Evolutionary conservation across 35 echinoderm and acorn worm species (phyloP).

Genomic region (Apostichopus parvimensis): DNA sequence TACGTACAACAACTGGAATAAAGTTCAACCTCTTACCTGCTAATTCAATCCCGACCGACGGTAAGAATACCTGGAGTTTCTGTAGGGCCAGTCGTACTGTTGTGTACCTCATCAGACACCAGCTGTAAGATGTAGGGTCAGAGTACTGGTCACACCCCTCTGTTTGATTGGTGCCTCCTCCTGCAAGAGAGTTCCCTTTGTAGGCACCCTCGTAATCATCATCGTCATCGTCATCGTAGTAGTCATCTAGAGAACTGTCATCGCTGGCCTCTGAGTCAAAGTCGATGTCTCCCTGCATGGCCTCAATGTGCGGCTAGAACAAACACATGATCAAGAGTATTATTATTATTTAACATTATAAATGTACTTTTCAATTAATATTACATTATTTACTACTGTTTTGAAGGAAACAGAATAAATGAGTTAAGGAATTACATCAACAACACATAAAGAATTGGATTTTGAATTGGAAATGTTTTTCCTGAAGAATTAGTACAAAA

Average conservation of each 20-base stretch:
- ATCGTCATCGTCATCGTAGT: conserved; percentile 79
- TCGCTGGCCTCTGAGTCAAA: conserved; percentile 94
- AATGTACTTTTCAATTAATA: no score
- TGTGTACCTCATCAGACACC: conserved; percentile 94
- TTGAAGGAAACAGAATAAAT: no score
- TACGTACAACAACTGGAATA: no score
- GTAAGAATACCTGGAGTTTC: conserved; percentile 78
- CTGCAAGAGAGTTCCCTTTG: conserved; percentile 43
- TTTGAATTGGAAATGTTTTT: no score
- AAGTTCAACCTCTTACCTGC: conserved; percentile 31
- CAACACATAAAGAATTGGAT: no score
- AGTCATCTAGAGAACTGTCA: conserved; percentile 68
- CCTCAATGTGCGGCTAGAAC: conserved; percentile 76
- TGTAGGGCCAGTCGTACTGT: conserved; percentile 73
- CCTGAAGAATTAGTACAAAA: no score
- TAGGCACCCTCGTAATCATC: conserved; percentile 18
- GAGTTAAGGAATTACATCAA: no score
- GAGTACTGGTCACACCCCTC: conserved; percentile 50
- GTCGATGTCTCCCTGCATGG: conserved; percentile 69
- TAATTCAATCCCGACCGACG: conserved; percentile 80
- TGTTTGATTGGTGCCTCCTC: conserved; percentile 8
- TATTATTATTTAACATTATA: not conserved
- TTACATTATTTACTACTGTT: no score
- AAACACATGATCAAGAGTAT: not conserved
- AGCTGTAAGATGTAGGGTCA: conserved; percentile 89